Evolutionary conservation across 2,797 vertebrate genomes (phyloP), one percentile per base, ranked within the genome.

Genomic region (Heteromormyrus szaboi): DNA sequence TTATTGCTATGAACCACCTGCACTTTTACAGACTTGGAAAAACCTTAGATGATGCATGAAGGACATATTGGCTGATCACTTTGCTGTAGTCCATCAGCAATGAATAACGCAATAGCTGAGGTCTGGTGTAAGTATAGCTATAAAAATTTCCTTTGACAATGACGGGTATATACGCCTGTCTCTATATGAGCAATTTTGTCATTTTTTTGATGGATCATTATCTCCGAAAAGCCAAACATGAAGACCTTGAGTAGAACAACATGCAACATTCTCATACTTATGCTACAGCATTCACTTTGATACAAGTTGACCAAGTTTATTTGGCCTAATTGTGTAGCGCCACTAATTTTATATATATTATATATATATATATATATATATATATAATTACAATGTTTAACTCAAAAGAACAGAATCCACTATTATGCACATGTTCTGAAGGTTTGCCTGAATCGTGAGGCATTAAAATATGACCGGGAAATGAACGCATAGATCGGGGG

Each of bases 1-100:
- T 85, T 25, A 81, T 50, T 89, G 91, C 50, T 85, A 86, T 90
- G 84, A 59, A 41, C 22, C 44, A 85, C 46, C 46, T 29, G 48
- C 48, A 85, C 48, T 53, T 50, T 53, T 25, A 17, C 5, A 50
- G 50, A 25, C 48, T 25, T 25, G 22, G 37, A 44, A 19, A 79
- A 79, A 79, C 29, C 11, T 79, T 79, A 72, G 29, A 72, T 17
- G 65, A 81, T 81, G 76, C 41, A 44, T 46, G 37, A 81, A n/a
- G 76, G 76, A 46, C 41, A 81, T 19, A 44, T 7, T 79, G 41
- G 41, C 19, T 81, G 41, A 81, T 79, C 37, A 79, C 72, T 79
- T 79, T 79, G 37, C 72, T 41, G 6, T 9, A 44, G 72, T n/a
- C 17, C 76, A 46, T 81, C 76, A 81, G 41, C 19, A 46, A 81